Evolutionary conservation across 1,140 invertebrate species (phyloP).

Genomic region (Listronotus bonariensis): DNA sequence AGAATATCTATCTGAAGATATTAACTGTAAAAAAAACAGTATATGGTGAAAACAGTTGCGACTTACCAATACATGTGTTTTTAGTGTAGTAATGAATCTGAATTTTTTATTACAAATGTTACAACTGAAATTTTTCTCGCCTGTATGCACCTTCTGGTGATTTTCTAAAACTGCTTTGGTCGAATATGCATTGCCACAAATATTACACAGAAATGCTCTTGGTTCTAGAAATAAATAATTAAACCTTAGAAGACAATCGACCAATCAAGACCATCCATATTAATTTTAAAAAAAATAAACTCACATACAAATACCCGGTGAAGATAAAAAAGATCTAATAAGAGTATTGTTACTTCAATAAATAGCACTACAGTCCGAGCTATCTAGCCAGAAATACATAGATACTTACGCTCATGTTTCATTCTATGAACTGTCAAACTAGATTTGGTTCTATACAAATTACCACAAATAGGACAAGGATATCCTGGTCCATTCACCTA

Average conservation of each 20-base stretch:
- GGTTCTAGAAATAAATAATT: slow-evolving; percentile 20
- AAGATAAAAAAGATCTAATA: no score
- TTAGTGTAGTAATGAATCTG: slow-evolving; percentile 55
- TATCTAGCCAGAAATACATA: no score
- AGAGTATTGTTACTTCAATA: no score
- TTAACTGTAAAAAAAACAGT: no score
- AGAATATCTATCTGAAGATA: no score
- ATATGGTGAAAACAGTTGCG: no score
- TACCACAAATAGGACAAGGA: slow-evolving; percentile 17
- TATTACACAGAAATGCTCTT: slow-evolving; percentile 24
- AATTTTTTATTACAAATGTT: slow-evolving; percentile 49
- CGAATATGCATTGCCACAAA: slow-evolving; percentile 24
- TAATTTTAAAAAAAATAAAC: no score
- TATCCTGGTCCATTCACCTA: background rate
- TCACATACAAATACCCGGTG: no score
- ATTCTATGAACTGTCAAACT: slow-evolving; percentile 15
- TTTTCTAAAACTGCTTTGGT: slow-evolving; percentile 30
- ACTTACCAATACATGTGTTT: slow-evolving; percentile 35
- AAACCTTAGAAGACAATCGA: no score
- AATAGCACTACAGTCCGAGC: no score
- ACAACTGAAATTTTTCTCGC: slow-evolving; percentile 47
- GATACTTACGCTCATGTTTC: slow-evolving; percentile 21
- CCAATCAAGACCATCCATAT: no score
- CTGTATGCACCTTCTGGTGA: slow-evolving; percentile 47
- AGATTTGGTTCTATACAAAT: slow-evolving; percentile 15